A percentile compares a stretch with the other conserved stretches of the same genome.
These are phyloP conservation scores for Coracias cyanogaster DNA, from an alignment of 2,797 vertebrate species.

Conservation along the genomic window DNA sequence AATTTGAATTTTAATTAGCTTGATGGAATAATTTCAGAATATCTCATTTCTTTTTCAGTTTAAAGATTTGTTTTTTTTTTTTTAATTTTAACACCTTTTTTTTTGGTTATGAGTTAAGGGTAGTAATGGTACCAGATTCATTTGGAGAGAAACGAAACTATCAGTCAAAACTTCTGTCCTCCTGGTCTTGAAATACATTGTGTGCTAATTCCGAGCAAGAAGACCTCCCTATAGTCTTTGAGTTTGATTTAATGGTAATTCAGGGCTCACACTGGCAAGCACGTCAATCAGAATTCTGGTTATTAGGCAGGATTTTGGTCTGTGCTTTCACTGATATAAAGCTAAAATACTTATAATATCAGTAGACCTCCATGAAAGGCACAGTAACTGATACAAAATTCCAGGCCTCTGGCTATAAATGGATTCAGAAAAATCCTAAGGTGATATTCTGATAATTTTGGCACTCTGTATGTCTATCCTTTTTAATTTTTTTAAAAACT, in stretches of 20 bases:
- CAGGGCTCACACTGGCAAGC: neutral
- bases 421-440: neutral
- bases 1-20: neutral
- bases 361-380: neutral
- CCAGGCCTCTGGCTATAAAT: neutral
- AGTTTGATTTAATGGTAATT: neutral
- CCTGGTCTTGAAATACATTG: neutral
- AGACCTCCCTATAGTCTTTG: neutral
- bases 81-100: neutral
- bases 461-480: neutral
- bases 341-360: neutral
- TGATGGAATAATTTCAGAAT: neutral
- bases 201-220: neutral
- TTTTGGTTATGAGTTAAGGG: neutral
- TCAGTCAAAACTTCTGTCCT: neutral
- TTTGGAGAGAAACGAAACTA: neutral
- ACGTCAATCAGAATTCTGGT: neutral
- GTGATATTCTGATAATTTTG: neutral
- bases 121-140: neutral
- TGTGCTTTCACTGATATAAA: neutral
- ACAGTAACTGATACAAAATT: neutral
- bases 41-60: neutral
- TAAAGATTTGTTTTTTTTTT: neutral
- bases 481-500: neutral
- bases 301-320: neutral